Evolutionary conservation across 2,113 vertebrate genomes (phyloP), one percentile per base, ranked within the genome.

Genomic region (Anhinga anhinga): DNA sequence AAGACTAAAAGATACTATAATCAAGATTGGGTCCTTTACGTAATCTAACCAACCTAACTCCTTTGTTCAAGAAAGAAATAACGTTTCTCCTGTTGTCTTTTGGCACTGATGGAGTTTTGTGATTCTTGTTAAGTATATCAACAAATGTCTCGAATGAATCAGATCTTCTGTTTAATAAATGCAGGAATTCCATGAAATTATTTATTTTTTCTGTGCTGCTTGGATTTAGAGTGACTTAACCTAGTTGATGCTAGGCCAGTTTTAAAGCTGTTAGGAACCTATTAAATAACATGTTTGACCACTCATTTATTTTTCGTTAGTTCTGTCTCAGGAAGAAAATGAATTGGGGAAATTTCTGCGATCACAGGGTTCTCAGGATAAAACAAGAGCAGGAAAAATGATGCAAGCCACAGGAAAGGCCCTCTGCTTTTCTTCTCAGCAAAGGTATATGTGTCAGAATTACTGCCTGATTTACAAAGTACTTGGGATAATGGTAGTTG

Each of bases 381-480:
- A 99, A 98, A 99, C 99, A 44, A 98, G 99, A 95, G 99, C 99
- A 27, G 99, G 99, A 86, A 99, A 99, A 97, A 99, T 99, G 98
- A 99, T 99, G 99, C 99, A 99, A 97, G 99, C 99, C 20, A 99
- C 99, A 4, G 99, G 99, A 82, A 99, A 99, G 97, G 99, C 99
- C 2, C 99, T 99, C 85, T 99, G 99, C 97, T 99, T 99, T 98
- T 99, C 99, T 89, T 99, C 99, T 82, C 99, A 99, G 95, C 99
- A 99, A 97, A 99, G 99, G 99, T 99, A 97, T 52, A 56, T 94
- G n/a, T 17, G 25, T 81, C 53, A 70, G 59, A 50, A 56, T 22
- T 45, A 56, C 49, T 30, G 2, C 47, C 63, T 74, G 34, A 63
- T 89, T 78, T 91, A 52, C 29, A 15, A 18, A 42, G 16, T 50